Conservation (phyloP, 2,888 invertebrate species). For the Augiades crinisus region DNA sequence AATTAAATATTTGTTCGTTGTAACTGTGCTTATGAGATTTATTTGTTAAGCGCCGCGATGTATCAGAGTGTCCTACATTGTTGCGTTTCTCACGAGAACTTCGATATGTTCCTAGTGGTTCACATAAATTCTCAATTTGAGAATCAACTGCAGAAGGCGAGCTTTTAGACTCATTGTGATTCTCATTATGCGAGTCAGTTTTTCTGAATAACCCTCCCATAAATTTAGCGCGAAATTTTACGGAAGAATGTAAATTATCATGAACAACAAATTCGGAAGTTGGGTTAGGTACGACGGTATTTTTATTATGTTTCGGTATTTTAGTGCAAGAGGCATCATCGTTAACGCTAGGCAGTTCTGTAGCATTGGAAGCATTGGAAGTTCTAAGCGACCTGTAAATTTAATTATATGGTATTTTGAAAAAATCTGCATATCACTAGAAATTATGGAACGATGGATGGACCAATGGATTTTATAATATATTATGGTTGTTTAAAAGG, state of each 20-base stretch:
- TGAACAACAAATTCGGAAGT: not conserved
- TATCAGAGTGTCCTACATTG: not conserved
- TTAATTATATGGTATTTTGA: constrained; percentile 1
- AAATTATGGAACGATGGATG: no score
- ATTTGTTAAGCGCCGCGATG: no score
- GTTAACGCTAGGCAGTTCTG: constrained; percentile 28
- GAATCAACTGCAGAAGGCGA: not conserved
- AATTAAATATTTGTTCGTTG: not conserved
- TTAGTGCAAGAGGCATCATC: constrained; percentile 32
- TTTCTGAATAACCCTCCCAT: not conserved
- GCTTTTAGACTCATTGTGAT: not conserved
- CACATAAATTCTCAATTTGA: not conserved
- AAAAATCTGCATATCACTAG: no score
- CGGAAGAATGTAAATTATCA: not conserved
- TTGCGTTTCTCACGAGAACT: not conserved
- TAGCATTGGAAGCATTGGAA: constrained; percentile 20
- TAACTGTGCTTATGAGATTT: no score
- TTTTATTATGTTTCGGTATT: not conserved
- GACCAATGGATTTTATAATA: no score
- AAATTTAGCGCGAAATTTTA: not conserved
- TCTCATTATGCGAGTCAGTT: not conserved
- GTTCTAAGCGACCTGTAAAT: constrained; percentile 31
- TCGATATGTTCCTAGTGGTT: not conserved
- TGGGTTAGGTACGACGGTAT: constrained; percentile 25
- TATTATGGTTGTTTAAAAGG: no score